Conservation (phyloP, 2,113 vertebrate species). For the Columbina picui region DNA sequence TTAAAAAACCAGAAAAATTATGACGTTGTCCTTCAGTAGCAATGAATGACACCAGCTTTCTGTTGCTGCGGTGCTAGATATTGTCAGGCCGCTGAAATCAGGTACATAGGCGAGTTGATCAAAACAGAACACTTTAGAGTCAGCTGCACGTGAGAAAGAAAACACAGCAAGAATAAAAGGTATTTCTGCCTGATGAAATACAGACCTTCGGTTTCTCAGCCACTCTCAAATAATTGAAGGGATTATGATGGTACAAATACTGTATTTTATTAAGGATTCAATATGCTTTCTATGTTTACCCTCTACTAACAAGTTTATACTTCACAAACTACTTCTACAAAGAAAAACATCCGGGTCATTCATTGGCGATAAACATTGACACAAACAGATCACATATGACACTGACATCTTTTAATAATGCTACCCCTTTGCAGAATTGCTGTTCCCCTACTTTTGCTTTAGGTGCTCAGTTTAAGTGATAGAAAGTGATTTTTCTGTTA, state of each 20-base stretch:
- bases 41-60: neutral
- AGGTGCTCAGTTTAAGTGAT: neutral
- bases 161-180: neutral
- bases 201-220: neutral
- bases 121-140: neutral
- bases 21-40: neutral
- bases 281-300: neutral
- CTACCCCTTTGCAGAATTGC: neutral
- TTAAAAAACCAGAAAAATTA: neutral
- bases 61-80: neutral
- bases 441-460: neutral
- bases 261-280: neutral
- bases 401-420: neutral
- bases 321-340: constrained; percentile 17
- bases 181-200: neutral
- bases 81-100: neutral
- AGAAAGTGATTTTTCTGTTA: neutral
- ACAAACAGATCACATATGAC: neutral
- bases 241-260: neutral
- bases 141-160: neutral
- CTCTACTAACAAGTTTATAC: neutral
- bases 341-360: neutral
- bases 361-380: neutral
- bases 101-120: neutral
- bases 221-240: neutral